Base-by-base conservation (phyloP, 2,113 vertebrate genomes). In the Hydrochoerus hydrochaeris region DNA sequence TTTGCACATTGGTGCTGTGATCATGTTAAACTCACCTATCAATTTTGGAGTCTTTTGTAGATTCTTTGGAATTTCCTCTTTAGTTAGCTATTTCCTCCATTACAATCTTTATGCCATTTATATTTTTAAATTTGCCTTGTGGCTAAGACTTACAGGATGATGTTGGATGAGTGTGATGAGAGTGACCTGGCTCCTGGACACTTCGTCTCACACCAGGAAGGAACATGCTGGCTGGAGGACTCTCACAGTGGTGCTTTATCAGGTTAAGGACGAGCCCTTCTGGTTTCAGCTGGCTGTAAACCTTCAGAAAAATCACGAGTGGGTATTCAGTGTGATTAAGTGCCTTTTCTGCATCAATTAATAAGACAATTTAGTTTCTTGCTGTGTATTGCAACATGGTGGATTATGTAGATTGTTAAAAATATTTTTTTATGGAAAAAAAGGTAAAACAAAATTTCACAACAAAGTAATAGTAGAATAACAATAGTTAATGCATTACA, bases 261-360 rank as follows among this genome's bases (percentile, higher is more conserved):
- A 69, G n/a, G 73, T n/a, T 96, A 89, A 62, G 14, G 71, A 82
- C 81, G 16, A 1, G 73, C 10, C 13, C 57, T 95, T 91, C n/a
- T 57, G 67, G 81, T 91, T 10, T 44, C 63, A 92, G 73, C 65
- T 95, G 93, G 65, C 60, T 92, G 32, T 86, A 46, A 65, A 54
- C 24, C 46, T 85, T 92, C n/a, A 6, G 32, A 58, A 88, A 85
- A 95, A 57, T 87, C 24, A 75, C 17, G 17, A 46, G 30, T 67
- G 69, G 12, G 67, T 81, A 67, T 8, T 84, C 6, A 41, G 14
- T 88, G 5, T 65, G 41, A 49, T 14, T 41, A 89, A 86, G 35
- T 91, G 44, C 12, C 57, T 95, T 92, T 93, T 69, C 62, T 95
- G n/a, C 17, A 44, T 69, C 46, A 62, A 26, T 75, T 88, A 90